Conservation (phyloP, 2,113 vertebrate species). For the Cryptomyrus ogoouensis region DNA sequence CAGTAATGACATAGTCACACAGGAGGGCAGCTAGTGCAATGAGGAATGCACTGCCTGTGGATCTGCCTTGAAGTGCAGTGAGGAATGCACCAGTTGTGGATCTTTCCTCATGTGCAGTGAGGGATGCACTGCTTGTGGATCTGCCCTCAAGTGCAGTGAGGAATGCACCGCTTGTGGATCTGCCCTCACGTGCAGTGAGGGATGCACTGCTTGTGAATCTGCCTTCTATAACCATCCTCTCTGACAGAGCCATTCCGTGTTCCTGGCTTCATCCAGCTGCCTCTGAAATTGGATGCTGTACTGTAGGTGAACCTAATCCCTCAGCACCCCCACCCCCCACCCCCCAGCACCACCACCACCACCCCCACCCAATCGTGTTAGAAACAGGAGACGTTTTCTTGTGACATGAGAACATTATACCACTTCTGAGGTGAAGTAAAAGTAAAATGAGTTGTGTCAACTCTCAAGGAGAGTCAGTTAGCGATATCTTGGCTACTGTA, state of each 20-base stretch:
- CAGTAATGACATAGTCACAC: not conserved
- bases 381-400: not conserved
- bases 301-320: conserved; percentile 20
- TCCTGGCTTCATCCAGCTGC: not conserved
- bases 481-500: not conserved
- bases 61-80: too few species aligned
- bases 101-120: too few species aligned
- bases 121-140: too few species aligned
- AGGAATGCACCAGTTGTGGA: too few species aligned
- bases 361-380: not conserved
- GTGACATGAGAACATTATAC: not conserved
- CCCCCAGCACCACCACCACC: not conserved
- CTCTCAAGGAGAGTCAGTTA: not conserved
- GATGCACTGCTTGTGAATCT: not conserved
- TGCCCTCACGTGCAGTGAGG: too few species aligned
- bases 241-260: conserved; percentile 17
- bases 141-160: too few species aligned
- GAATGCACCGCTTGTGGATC: too few species aligned
- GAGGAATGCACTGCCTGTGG: not conserved
- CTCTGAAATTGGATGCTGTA: conserved; percentile 23
- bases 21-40: not conserved
- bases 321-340: not conserved
- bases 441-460: not conserved
- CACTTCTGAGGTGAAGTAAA: not conserved
- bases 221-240: conserved; percentile 10